phyloP scores from a whole-genome alignment of 2,888 invertebrate species.

The Phragmatobia fuliginosa region DNA sequence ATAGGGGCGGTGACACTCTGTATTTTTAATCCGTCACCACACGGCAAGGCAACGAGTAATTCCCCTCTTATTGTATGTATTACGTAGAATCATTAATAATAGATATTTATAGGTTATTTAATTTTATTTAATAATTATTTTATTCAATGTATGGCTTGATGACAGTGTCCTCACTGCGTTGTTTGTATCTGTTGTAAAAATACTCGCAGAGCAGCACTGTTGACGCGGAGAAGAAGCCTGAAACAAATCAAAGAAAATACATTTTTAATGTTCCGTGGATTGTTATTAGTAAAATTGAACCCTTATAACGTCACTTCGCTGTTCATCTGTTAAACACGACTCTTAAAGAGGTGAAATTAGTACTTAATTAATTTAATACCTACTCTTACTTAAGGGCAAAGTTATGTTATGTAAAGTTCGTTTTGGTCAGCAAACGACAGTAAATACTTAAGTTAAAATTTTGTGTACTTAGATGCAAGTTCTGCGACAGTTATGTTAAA shows the following conservation, averaged over 20 bases:
- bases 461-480: too few species aligned
- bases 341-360: too few species aligned
- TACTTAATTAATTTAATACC: too few species aligned
- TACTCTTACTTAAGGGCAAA: too few species aligned
- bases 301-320: background rate
- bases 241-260: background rate
- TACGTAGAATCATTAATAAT: background rate
- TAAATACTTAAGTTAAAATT: too few species aligned
- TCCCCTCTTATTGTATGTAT: slow-evolving; percentile 32
- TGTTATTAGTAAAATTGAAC: background rate
- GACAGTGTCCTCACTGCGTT: slow-evolving; percentile 67
- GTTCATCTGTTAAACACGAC: background rate
- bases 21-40: too few species aligned
- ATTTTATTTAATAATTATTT: slow-evolving; percentile 21
- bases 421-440: too few species aligned
- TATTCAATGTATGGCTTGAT: slow-evolving; percentile 82
- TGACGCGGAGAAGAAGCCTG: slow-evolving; percentile 76
- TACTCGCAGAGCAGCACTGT: slow-evolving; percentile 73
- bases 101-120: slow-evolving; percentile 7
- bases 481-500: too few species aligned
- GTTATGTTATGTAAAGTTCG: too few species aligned
- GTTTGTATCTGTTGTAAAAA: slow-evolving; percentile 68
- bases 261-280: too few species aligned
- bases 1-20: too few species aligned
- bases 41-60: slow-evolving; percentile 16